phyloP scores from a whole-genome alignment of 1,140 invertebrate species.

The Periplaneta americana region DNA sequence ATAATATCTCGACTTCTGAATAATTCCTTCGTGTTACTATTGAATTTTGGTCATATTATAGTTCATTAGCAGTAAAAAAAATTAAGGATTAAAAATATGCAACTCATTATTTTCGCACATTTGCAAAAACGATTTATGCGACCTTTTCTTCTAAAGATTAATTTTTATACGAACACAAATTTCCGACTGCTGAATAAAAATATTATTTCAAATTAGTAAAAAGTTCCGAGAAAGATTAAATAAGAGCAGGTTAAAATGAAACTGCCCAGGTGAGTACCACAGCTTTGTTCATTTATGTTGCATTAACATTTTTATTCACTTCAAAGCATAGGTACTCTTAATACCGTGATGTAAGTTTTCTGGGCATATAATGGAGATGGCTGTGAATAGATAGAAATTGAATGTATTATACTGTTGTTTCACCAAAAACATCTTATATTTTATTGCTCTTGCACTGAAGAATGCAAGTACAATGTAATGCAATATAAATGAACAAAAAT shows the following conservation, averaged over 20 bases:
- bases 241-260: neutral
- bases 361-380: neutral
- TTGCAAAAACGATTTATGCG: no score
- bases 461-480: neutral
- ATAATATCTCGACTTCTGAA: no score
- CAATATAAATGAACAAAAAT: neutral
- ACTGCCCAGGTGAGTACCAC: neutral
- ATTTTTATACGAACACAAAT: no score
- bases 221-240: no score
- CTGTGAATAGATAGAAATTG: neutral
- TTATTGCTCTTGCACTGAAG: neutral
- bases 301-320: neutral
- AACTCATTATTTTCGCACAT: no score
- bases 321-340: neutral
- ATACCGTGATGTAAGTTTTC: neutral
- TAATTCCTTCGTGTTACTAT: no score
- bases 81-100: no score
- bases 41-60: no score
- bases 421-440: neutral
- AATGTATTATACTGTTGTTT: neutral
- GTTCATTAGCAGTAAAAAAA: no score
- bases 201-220: no score
- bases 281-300: neutral
- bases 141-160: no score
- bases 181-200: no score